These are phyloP conservation scores for Aphelenchoides bicaudatus DNA, from an alignment of 2,888 invertebrate genomes.

Conservation along the genomic window DNA sequence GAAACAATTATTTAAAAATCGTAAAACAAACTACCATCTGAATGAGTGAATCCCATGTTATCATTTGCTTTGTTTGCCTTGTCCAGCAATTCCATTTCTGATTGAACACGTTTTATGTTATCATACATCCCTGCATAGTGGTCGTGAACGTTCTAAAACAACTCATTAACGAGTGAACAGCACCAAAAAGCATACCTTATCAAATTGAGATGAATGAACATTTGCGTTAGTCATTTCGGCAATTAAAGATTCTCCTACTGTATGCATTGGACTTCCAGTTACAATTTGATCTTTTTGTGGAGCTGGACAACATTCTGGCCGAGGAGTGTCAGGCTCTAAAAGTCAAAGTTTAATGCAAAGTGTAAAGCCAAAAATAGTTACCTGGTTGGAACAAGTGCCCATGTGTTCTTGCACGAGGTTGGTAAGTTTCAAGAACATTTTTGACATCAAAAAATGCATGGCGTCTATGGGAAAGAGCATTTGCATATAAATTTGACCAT, in stretches of 20 bases:
- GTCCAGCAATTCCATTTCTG: constrained; percentile 25
- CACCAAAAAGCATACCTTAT: constrained; percentile 6
- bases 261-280: constrained; percentile 20
- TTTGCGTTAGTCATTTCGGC: constrained; percentile 1
- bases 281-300: constrained; percentile 20
- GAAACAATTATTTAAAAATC: neutral
- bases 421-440: too few relatives aligned
- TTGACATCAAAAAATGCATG: too few relatives aligned
- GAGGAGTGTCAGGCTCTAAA: constrained; percentile 30
- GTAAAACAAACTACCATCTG: neutral
- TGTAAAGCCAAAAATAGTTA: too few relatives aligned
- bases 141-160: constrained; percentile 25
- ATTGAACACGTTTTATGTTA: constrained; percentile 29
- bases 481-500: too few relatives aligned
- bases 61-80: constrained; percentile 25
- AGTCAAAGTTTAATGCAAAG: too few relatives aligned
- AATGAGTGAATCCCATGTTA: constrained; percentile 17
- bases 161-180: neutral
- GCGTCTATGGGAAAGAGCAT: too few relatives aligned
- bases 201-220: constrained; percentile 7
- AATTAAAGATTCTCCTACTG: constrained; percentile 25
- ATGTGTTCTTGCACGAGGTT: too few relatives aligned
- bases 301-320: constrained; percentile 26
- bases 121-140: constrained; percentile 32
- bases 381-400: too few relatives aligned